Percentiles rank a stretch among this genome's conserved stretches.
Conservation (phyloP, 2,797 vertebrate genomes). For the Apodemus agrarius region DNA sequence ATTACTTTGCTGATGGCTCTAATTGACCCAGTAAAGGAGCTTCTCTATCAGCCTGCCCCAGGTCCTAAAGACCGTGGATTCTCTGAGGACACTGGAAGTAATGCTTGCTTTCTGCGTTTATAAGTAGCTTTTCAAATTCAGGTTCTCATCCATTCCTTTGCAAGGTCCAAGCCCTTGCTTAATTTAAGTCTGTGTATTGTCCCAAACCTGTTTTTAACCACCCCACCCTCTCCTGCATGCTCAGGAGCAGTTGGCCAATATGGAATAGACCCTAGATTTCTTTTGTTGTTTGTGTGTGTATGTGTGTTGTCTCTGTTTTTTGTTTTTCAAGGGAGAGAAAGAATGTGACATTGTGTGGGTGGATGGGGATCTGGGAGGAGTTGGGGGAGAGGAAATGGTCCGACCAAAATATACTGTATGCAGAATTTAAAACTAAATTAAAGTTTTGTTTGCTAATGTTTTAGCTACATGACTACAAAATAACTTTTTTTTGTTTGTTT, state of each 20-base stretch:
- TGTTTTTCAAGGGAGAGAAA: neutral
- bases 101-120: neutral
- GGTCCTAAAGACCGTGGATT: neutral
- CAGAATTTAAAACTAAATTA: neutral
- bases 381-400: neutral
- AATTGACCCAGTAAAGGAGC: conserved; percentile 70
- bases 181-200: neutral
- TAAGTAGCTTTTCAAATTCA: neutral
- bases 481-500: neutral
- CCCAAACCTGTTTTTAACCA: neutral
- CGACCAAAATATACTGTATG: neutral
- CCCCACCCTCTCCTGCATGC: rapidly evolving
- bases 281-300: neutral
- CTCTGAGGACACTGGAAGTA: neutral
- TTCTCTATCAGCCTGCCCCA: conserved; percentile 31
- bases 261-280: neutral
- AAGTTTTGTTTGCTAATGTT: neutral
- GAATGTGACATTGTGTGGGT: neutral
- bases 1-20: conserved; percentile 79
- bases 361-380: neutral
- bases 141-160: neutral
- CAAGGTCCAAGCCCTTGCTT: neutral
- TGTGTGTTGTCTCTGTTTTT: neutral
- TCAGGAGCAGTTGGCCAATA: neutral
- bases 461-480: neutral